These are phyloP conservation scores for Lithophane socia DNA, from an alignment of 2,888 invertebrate species.

Conservation along the genomic window DNA sequence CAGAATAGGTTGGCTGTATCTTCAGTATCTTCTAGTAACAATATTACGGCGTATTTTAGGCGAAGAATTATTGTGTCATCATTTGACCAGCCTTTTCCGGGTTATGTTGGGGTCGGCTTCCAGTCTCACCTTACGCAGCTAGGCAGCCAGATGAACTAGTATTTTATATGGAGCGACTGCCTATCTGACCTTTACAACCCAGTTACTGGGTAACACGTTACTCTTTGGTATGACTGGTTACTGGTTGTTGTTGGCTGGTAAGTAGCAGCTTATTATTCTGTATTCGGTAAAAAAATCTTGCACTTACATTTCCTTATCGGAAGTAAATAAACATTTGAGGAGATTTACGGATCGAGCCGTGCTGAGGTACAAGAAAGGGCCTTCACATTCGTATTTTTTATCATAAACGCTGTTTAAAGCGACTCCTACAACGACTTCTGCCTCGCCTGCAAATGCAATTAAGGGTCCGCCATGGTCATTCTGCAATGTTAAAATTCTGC, in stretches of 20 bases:
- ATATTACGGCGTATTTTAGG: background rate
- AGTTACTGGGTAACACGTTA: background rate
- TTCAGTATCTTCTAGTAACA: background rate
- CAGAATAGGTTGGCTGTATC: background rate
- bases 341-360: conserved; percentile 63
- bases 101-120: background rate
- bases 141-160: background rate
- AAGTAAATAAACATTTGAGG: conserved; percentile 54
- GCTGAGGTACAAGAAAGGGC: conserved; percentile 73
- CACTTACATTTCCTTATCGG: conserved; percentile 37
- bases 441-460: conserved; percentile 64
- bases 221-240: background rate
- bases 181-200: background rate
- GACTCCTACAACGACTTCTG: conserved; percentile 71
- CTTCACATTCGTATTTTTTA: conserved; percentile 62
- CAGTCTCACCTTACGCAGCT: background rate
- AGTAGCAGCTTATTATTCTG: background rate
- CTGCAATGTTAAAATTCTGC: conserved; percentile 53
- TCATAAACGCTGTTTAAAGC: conserved; percentile 66
- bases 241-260: background rate
- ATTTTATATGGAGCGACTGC: background rate
- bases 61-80: background rate
- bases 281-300: background rate
- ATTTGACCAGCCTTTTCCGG: background rate
- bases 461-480: conserved; percentile 78